Percentiles rank a stretch among this genome's conserved stretches.
Conservation (phyloP, 2,888 invertebrate genomes). For the Pandemis cinnamomeana region DNA sequence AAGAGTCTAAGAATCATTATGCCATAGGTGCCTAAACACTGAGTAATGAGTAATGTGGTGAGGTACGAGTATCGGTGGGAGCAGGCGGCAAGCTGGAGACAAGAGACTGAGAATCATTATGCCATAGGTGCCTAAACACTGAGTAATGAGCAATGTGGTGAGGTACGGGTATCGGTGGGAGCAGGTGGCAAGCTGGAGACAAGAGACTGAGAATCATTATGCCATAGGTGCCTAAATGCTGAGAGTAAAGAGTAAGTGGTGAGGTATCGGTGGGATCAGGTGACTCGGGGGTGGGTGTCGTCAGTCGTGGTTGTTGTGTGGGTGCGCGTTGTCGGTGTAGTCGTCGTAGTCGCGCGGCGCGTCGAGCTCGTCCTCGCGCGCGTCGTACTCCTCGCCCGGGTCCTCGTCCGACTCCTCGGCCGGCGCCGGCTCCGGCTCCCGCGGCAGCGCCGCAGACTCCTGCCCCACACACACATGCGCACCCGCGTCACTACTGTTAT, state of each 20-base stretch:
- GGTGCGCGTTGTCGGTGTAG: conserved; percentile 77
- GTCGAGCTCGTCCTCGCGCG: conserved; percentile 67
- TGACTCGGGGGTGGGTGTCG: conserved; percentile 13
- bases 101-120: too few species aligned
- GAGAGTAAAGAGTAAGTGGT: not conserved
- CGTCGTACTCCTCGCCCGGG: conserved; percentile 63
- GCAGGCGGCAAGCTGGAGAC: too few species aligned
- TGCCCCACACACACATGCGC: conserved; percentile 46
- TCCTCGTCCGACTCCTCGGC: conserved; percentile 57
- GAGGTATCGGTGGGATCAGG: conserved; percentile 1
- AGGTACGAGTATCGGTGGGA: not conserved
- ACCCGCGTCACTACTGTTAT: conserved; percentile 38
- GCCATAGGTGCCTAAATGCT: too few species aligned
- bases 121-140: too few species aligned
- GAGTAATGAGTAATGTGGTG: not conserved
- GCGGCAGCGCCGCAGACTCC: conserved; percentile 58
- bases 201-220: too few species aligned
- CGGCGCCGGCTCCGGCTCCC: conserved; percentile 52
- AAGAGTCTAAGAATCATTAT: too few species aligned
- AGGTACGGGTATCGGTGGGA: not conserved
- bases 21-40: too few species aligned
- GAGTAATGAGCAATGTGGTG: not conserved
- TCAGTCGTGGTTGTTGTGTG: conserved; percentile 69
- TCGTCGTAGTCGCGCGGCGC: conserved; percentile 75
- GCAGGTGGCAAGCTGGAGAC: too few species aligned